phyloP scores from a whole-genome alignment of 2,797 vertebrate species.

The Argentina silus region DNA sequence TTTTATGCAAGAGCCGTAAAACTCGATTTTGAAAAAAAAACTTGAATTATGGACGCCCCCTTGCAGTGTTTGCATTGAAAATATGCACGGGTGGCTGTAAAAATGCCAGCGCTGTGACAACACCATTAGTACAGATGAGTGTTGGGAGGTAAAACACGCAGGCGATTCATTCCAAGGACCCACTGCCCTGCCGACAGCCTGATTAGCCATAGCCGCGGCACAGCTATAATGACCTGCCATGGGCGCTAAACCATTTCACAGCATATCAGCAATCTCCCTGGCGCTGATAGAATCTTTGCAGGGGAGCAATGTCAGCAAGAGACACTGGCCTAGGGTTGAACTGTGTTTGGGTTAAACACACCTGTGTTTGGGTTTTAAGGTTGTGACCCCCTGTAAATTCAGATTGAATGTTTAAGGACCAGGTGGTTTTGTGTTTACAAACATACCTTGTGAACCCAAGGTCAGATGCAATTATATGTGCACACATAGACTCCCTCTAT shows the following conservation, averaged over 20 bases:
- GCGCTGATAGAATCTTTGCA: neutral
- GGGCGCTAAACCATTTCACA: slow-evolving; percentile 48
- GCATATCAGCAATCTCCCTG: slow-evolving; percentile 1
- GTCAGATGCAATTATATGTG: neutral
- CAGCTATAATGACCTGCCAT: slow-evolving; percentile 65
- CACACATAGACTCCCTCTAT: neutral
- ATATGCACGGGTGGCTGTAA: slow-evolving; percentile 51
- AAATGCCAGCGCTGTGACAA: slow-evolving; percentile 57
- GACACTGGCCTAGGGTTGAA: slow-evolving; percentile 11
- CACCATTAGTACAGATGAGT: slow-evolving; percentile 70
- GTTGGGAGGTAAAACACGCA: slow-evolving; percentile 52
- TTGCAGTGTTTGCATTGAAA: slow-evolving; percentile 55
- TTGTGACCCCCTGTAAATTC: neutral
- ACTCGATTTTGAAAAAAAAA: no score
- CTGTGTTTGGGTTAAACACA: slow-evolving; percentile 25
- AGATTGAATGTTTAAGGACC: slow-evolving; percentile 3
- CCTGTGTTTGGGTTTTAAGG: slow-evolving; percentile 22
- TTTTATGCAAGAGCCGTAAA: slow-evolving; percentile 44
- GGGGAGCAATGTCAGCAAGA: neutral
- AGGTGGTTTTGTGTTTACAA: slow-evolving; percentile 1
- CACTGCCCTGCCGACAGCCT: slow-evolving; percentile 41
- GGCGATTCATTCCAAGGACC: slow-evolving; percentile 51
- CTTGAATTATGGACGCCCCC: slow-evolving; percentile 50
- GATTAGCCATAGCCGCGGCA: slow-evolving; percentile 43
- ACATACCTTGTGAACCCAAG: neutral